A percentile compares a stretch with the other conserved stretches of the same genome.
These are phyloP conservation scores for Drosophila punjabiensis DNA, from an alignment of 1,140 invertebrate genomes.

Conservation along the genomic window DNA sequence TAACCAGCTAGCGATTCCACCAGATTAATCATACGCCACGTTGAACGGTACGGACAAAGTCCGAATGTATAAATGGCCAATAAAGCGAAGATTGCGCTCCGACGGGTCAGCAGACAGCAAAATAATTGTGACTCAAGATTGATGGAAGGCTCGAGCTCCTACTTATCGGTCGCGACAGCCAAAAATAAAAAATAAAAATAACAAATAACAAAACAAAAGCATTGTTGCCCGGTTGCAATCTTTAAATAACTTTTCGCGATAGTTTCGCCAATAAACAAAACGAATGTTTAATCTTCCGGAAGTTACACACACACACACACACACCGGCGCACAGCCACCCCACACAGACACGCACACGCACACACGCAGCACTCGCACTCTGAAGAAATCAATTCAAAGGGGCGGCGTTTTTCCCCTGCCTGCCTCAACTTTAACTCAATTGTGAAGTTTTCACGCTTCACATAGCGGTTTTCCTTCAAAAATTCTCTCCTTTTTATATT, in stretches of 20 bases:
- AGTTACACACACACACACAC: conserved; percentile 11
- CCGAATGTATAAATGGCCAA: conserved; percentile 32
- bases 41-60: conserved; percentile 41
- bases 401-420: conserved; percentile 24
- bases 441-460: conserved; percentile 13
- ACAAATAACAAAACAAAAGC: background rate
- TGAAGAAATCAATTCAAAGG: conserved; percentile 71
- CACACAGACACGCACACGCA: conserved; percentile 3
- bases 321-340: conserved; percentile 6
- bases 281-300: conserved; percentile 39
- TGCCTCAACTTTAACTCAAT: conserved; percentile 54
- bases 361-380: conserved; percentile 7
- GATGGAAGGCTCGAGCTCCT: conserved; percentile 11
- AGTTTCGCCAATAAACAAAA: conserved; percentile 26
- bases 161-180: conserved; percentile 27
- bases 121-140: conserved; percentile 68
- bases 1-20: conserved; percentile 15
- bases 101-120: conserved; percentile 59
- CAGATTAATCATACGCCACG: conserved; percentile 59
- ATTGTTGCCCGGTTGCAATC: conserved; percentile 37
- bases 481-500: conserved; percentile 10
- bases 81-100: conserved; percentile 38
- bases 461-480: background rate
- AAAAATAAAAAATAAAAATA: conserved; percentile 12
- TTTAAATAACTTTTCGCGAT: conserved; percentile 19